Percentiles rank a stretch among this genome's conserved stretches.
Conservation (phyloP, 2,113 vertebrate species). For the crab-eating macaque (Macaca fascicularis) region DNA sequence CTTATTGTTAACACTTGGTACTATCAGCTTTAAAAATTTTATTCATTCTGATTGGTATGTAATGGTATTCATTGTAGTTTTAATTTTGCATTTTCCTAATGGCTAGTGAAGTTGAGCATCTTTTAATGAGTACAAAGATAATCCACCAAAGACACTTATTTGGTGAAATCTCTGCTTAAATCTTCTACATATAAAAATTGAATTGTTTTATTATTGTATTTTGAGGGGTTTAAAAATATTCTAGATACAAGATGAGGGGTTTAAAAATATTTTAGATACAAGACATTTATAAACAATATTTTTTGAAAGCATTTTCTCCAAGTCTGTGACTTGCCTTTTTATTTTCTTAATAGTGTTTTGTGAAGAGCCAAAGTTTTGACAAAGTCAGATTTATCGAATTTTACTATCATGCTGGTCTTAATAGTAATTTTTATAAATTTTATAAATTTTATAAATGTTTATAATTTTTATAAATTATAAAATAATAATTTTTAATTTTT, state of each 20-base stretch:
- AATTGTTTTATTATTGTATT: not conserved
- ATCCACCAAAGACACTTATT: not conserved
- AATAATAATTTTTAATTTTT: not conserved
- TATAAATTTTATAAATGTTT: too few species aligned
- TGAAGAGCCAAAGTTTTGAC: not conserved
- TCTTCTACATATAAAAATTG: not conserved
- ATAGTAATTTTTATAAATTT: too few species aligned
- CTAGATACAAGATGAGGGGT: not conserved
- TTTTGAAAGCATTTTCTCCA: not conserved
- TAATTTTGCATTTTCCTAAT: constrained; percentile 14
- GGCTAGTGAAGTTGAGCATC: not conserved
- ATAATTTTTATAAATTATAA: too few species aligned
- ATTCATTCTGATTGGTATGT: not conserved
- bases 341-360: not conserved
- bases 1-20: not conserved
- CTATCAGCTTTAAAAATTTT: not conserved
- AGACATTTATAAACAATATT: not conserved
- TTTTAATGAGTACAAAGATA: not conserved
- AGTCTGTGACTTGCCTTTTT: not conserved
- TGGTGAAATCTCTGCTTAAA: not conserved
- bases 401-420: not conserved
- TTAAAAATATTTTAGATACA: not conserved
- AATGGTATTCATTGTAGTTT: not conserved
- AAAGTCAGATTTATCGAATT: not conserved
- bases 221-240: constrained; percentile 9